Percentiles rank a stretch among this genome's conserved stretches.
Conservation (phyloP, 1,140 invertebrate genomes). For the Drosophila lacteicornis region DNA sequence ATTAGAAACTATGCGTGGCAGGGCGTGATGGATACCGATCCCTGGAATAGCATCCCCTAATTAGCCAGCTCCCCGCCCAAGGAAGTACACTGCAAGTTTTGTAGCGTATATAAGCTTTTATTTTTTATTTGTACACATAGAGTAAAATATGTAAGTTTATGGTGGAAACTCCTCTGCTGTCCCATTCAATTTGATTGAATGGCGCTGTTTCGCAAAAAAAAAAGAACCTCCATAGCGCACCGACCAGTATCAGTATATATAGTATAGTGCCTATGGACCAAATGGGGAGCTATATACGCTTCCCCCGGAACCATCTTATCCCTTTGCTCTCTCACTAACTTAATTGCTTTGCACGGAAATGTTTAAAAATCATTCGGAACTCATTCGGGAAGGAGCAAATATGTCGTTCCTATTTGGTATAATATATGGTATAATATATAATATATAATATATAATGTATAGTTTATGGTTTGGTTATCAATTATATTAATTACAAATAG, state of each 20-base stretch:
- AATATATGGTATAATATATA: background rate
- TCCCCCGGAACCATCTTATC: constrained; percentile 5
- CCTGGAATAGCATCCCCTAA: constrained; percentile 14
- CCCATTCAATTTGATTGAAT: constrained; percentile 66
- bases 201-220: background rate
- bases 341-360: constrained; percentile 25
- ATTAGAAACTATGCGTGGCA: constrained; percentile 63
- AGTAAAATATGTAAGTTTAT: constrained; percentile 46
- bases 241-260: background rate
- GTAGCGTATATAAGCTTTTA: background rate
- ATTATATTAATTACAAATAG: constrained; percentile 27
- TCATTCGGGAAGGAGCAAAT: constrained; percentile 8
- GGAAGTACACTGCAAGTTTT: background rate
- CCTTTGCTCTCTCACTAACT: constrained; percentile 7
- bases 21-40: constrained; percentile 32
- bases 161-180: constrained; percentile 4
- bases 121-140: constrained; percentile 44
- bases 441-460: background rate
- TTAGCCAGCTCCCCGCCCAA: background rate
- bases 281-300: background rate
- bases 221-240: background rate
- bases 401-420: background rate
- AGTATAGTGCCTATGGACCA: background rate
- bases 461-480: constrained; percentile 1
- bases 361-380: constrained; percentile 10